Percentiles rank a stretch among this genome's conserved stretches.
Conservation (phyloP, 2,113 vertebrate species). For the Phalacrocorax brasilianus region DNA sequence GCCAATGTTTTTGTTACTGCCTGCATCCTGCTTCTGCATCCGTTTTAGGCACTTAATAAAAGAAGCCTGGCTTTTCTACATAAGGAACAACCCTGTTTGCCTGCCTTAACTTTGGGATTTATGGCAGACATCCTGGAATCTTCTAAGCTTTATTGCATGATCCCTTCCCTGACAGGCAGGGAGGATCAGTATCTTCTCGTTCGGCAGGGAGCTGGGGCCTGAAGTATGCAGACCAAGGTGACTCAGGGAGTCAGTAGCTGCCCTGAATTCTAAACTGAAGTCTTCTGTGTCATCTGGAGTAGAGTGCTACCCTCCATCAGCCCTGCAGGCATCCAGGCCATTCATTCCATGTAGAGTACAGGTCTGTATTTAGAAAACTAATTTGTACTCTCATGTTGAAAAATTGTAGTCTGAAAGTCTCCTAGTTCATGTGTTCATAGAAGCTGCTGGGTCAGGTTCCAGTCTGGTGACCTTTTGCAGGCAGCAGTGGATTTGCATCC, state of each 20-base stretch:
- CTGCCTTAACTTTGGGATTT: not conserved
- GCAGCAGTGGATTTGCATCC: not conserved
- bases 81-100: accelerated
- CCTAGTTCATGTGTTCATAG: not conserved
- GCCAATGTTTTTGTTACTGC: not conserved
- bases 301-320: not conserved
- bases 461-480: not conserved
- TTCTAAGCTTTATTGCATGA: not conserved
- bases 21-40: not conserved
- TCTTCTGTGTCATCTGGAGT: not conserved
- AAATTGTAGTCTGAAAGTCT: conserved; percentile 3
- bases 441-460: not conserved
- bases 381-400: conserved; percentile 35
- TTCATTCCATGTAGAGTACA: conserved; percentile 9
- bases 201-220: not conserved
- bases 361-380: conserved; percentile 52
- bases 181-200: accelerated
- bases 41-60: not conserved
- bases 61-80: not conserved
- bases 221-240: not conserved
- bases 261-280: conserved; percentile 37
- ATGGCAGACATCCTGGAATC: not conserved
- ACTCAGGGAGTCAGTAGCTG: conserved; percentile 8
- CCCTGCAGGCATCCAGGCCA: not conserved
- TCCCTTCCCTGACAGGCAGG: not conserved